phyloP scores from a whole-genome alignment of 2,797 vertebrate species.

The Linurgus olivaceus region DNA sequence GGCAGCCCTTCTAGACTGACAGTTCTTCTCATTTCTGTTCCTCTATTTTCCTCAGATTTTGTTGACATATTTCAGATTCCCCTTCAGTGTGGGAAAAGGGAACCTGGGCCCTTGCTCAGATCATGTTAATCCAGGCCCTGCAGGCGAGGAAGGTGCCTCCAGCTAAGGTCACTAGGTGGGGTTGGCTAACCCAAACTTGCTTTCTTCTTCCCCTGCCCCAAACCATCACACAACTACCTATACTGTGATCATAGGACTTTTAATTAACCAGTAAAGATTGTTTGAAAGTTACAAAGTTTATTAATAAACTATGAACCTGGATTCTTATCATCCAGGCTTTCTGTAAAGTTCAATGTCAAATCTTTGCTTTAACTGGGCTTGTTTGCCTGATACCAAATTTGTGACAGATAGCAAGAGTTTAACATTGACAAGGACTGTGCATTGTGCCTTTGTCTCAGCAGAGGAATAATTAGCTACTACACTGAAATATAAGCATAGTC shows the following conservation, averaged over 20 bases:
- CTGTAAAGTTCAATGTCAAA: not conserved
- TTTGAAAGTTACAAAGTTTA: not conserved
- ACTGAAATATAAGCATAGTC: not conserved
- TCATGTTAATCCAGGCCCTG: conserved; percentile 35
- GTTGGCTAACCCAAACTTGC: not conserved
- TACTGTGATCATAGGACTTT: not conserved
- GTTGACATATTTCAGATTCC: conserved; percentile 61
- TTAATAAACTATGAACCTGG: not conserved
- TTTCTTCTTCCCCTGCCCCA: not conserved
- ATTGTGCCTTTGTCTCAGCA: not conserved
- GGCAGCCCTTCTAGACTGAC: not conserved
- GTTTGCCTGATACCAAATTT: not conserved
- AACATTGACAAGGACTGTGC: not conserved
- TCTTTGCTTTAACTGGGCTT: not conserved
- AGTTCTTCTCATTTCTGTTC: not conserved
- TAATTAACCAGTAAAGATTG: not conserved
- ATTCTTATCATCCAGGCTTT: not conserved
- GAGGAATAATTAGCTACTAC: not conserved
- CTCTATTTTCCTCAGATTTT: not conserved
- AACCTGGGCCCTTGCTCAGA: conserved; percentile 3
- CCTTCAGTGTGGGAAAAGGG: conserved; percentile 46
- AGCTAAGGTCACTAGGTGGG: not conserved
- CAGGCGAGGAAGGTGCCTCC: conserved; percentile 22
- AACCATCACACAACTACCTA: not conserved
- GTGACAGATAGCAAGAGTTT: not conserved